Evolutionary conservation across 2,113 vertebrate genomes (phyloP), one percentile per base, ranked within the genome.

Genomic region (Noctilio leporinus): DNA sequence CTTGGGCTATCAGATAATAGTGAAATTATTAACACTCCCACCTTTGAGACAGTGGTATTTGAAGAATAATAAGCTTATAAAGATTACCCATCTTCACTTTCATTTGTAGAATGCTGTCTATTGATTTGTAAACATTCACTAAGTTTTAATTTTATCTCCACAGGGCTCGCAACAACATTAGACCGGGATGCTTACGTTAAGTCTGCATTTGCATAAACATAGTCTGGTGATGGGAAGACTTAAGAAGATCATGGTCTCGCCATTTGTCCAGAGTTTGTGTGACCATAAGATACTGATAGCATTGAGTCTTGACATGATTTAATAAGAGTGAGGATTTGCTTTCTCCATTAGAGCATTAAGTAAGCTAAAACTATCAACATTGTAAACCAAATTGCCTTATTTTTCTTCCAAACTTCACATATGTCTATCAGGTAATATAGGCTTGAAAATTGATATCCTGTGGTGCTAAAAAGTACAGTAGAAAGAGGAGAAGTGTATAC

Each of bases 131-230:
- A 91, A 45, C 0, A 0, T 90, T 97, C 33, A 97, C 80, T 26
- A 69, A 43, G 3, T 94, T 84, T 96, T 92, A 11, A 72, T 93
- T 95, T 96, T 95, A 94, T 97, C 91, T 93, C 86, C 96, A 90
- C 97, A 99, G 99, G 99, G 99, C 96, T 99, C 99, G 97, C 99
- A 99, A 78, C 99, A 99, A 98, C 99, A 99, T 97, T 99, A 98
- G 98, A 96, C 94, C 89, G 35, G 96, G 94, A 98, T 90, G 77
- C 78, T 90, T 91, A 51, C 77, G 30, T 89, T 94, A 95, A 97
- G 90, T 97, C 96, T 98, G 4, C 94, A 96, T 97, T 96, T 97
- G 85, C 96, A 88, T 95, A 97, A 86, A 89, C 93, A 95, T 75
- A 96, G 97, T 97, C 95, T 96, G 97, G 96, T 95, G 95, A 96